Percentiles rank a stretch among this genome's conserved stretches.
These are phyloP conservation scores for Beaufortia kweichowensis DNA, from an alignment of 2,113 vertebrate species.

Conservation along the genomic window DNA sequence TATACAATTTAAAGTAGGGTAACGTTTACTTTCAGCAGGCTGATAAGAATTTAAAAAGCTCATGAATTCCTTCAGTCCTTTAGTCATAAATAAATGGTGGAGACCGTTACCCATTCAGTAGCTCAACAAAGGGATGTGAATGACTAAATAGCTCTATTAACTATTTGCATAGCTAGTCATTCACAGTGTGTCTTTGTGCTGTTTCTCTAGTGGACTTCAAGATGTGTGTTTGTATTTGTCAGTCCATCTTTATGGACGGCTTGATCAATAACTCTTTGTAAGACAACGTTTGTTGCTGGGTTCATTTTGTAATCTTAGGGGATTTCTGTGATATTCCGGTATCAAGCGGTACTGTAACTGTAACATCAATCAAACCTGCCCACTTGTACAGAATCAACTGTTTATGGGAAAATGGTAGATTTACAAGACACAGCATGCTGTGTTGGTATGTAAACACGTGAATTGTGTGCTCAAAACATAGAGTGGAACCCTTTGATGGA, in stretches of 20 bases:
- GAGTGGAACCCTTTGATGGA: slow-evolving; percentile 31
- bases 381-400: slow-evolving; percentile 6
- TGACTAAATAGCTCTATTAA: slow-evolving; percentile 34
- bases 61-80: slow-evolving; percentile 25
- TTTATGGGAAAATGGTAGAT: slow-evolving; percentile 40
- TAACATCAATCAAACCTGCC: background rate
- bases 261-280: slow-evolving; percentile 12
- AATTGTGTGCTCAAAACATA: slow-evolving; percentile 41
- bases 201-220: slow-evolving; percentile 3
- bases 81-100: slow-evolving; percentile 28
- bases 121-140: slow-evolving; percentile 10
- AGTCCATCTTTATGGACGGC: background rate
- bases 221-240: slow-evolving; percentile 8
- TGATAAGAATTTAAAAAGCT: slow-evolving; percentile 19
- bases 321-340: background rate
- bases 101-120: slow-evolving; percentile 6
- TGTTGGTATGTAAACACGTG: slow-evolving; percentile 20
- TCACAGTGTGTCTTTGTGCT: slow-evolving; percentile 4
- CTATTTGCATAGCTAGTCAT: slow-evolving; percentile 29
- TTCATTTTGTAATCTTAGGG: background rate
- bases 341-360: slow-evolving; percentile 2
- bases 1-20: slow-evolving; percentile 30
- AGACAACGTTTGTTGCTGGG: background rate
- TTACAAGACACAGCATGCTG: slow-evolving; percentile 29
- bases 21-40: slow-evolving; percentile 17